These are phyloP conservation scores for Megalopta genalis DNA, from an alignment of 1,140 invertebrate genomes.

Conservation along the genomic window DNA sequence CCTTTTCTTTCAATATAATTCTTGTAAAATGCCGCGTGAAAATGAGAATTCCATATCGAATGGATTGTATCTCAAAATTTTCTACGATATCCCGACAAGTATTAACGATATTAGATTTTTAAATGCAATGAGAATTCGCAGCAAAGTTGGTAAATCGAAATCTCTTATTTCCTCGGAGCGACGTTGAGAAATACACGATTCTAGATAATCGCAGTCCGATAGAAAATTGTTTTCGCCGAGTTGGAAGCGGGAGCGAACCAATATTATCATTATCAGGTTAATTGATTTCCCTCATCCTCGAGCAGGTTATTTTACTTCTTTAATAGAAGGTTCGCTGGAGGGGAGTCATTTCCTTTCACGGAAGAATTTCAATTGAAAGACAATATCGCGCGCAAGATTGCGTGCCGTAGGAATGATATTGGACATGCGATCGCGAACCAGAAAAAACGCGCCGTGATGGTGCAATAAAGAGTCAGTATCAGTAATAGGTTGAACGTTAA, in stretches of 20 bases:
- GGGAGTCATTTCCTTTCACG: too few species aligned
- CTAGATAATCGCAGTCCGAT: neutral
- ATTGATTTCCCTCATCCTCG: neutral
- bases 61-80: too few species aligned
- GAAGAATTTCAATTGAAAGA: slow-evolving; percentile 1
- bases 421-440: neutral
- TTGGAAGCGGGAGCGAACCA: neutral
- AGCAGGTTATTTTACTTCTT: neutral
- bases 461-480: neutral
- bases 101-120: too few species aligned
- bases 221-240: too few species aligned
- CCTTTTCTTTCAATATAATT: too few species aligned
- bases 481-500: neutral
- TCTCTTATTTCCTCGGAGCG: too few species aligned
- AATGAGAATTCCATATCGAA: too few species aligned
- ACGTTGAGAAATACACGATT: neutral
- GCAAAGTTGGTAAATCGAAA: too few species aligned
- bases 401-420: neutral
- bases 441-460: neutral
- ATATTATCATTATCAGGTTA: neutral
- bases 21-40: too few species aligned
- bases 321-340: neutral
- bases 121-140: too few species aligned
- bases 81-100: too few species aligned
- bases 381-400: slow-evolving; percentile 1